Conservation (phyloP, 2,797 vertebrate species). For the Morelia viridis region DNA sequence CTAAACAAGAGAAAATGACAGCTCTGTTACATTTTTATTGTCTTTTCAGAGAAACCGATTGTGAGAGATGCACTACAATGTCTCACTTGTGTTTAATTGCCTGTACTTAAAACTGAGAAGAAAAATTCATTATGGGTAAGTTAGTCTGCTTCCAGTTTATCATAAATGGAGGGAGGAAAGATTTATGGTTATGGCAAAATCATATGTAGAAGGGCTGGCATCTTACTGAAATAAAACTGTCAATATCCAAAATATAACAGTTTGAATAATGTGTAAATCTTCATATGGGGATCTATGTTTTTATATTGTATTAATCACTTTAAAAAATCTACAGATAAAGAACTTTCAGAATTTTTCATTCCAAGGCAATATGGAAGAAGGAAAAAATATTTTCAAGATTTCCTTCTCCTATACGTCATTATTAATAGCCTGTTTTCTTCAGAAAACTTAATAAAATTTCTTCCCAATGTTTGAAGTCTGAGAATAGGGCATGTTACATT, state of each 20-base stretch:
- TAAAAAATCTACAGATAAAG: background rate
- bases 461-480: background rate
- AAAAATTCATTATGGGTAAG: slow-evolving; percentile 49
- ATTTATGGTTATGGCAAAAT: background rate
- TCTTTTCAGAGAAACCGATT: slow-evolving; percentile 22
- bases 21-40: background rate
- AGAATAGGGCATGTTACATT: background rate
- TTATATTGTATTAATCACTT: background rate
- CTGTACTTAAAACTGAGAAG: slow-evolving; percentile 12
- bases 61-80: background rate
- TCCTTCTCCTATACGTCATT: too few species aligned
- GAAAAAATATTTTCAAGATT: background rate
- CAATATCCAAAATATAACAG: background rate
- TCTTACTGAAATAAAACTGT: background rate
- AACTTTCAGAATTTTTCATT: background rate
- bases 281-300: background rate
- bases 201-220: background rate
- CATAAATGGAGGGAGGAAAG: background rate
- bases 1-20: background rate
- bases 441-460: background rate
- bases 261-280: background rate
- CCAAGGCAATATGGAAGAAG: background rate
- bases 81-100: slow-evolving; percentile 7
- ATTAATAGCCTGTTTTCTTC: background rate
- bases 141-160: slow-evolving; percentile 1